Conservation (phyloP, 2,888 invertebrate species). For the Aphrophora alni region DNA sequence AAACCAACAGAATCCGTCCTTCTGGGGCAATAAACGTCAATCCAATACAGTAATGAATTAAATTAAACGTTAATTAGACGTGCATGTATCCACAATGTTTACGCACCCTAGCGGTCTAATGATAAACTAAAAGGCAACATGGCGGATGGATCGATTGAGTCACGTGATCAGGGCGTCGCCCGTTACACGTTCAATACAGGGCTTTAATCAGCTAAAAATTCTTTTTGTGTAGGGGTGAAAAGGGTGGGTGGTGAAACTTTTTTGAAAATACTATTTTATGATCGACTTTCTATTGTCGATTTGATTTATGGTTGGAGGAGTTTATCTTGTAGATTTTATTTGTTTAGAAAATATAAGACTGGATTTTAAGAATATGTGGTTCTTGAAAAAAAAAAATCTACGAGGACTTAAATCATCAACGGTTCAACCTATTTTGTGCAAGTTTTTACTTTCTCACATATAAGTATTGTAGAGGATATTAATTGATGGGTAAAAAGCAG, state of each 20-base stretch:
- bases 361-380: too few species aligned
- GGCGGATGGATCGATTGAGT: background rate
- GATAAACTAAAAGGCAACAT: background rate
- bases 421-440: too few species aligned
- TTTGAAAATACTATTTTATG: background rate
- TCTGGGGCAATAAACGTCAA: background rate
- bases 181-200: background rate
- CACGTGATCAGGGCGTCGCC: background rate
- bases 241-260: background rate
- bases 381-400: too few species aligned
- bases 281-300: background rate
- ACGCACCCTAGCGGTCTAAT: background rate
- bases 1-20: background rate
- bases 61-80: background rate
- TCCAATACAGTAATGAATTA: background rate
- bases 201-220: slow-evolving; percentile 2
- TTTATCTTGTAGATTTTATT: background rate
- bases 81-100: background rate
- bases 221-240: background rate
- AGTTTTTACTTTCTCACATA: too few species aligned
- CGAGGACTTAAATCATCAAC: too few species aligned
- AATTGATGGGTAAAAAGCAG: too few species aligned
- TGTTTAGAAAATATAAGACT: too few species aligned
- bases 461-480: too few species aligned
- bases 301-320: background rate